Percentiles rank a stretch among this genome's conserved stretches.
These are phyloP conservation scores for Proteles cristata DNA, from an alignment of 2,113 vertebrate species.

Conservation along the genomic window DNA sequence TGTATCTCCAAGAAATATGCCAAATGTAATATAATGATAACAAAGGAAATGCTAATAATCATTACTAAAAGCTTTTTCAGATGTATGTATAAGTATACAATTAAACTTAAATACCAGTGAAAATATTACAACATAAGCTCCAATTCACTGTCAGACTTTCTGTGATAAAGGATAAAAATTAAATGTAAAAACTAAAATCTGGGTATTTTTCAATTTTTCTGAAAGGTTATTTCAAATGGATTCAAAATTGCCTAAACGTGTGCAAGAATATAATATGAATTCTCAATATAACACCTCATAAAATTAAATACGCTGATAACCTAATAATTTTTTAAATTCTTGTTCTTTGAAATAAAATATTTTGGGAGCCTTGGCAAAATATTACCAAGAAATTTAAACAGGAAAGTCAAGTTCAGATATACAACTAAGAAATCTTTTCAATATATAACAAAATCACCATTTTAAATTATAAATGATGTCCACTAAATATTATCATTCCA, in stretches of 20 bases:
- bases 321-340: constrained; percentile 33
- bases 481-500: constrained; percentile 49
- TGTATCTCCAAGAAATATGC: not conserved
- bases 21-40: not conserved
- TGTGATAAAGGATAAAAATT: constrained; percentile 44
- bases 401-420: constrained; percentile 20
- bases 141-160: constrained; percentile 33
- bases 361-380: not conserved
- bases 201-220: not conserved
- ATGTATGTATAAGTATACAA: constrained; percentile 49
- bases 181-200: not conserved
- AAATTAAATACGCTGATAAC: not conserved
- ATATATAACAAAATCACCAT: constrained; percentile 28
- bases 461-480: constrained; percentile 50
- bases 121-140: constrained; percentile 50
- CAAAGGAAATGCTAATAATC: not conserved
- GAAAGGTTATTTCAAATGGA: constrained; percentile 34
- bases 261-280: constrained; percentile 17
- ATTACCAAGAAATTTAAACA: constrained; percentile 40
- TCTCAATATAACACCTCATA: constrained; percentile 6
- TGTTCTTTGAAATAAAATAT: constrained; percentile 23
- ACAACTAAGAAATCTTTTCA: constrained; percentile 30
- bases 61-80: constrained; percentile 43
- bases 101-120: constrained; percentile 47
- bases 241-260: constrained; percentile 21